phyloP scores from a whole-genome alignment of 2,888 invertebrate species.

The Nebria salina region DNA sequence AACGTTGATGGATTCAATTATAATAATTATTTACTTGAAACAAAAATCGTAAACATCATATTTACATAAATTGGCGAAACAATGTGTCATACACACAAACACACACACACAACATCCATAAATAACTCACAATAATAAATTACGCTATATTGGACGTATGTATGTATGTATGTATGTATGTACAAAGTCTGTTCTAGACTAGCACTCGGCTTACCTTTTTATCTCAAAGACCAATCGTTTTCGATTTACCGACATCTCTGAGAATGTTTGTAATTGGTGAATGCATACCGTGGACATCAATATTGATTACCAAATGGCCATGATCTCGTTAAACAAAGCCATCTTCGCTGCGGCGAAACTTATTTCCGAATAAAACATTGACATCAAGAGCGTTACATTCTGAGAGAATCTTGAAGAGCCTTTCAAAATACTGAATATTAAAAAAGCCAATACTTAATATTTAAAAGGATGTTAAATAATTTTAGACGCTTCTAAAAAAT shows the following conservation, averaged over 20 bases:
- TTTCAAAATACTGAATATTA: too few relatives aligned
- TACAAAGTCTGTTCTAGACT: slow-evolving; percentile 13
- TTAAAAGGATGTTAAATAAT: too few relatives aligned
- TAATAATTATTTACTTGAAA: too few relatives aligned
- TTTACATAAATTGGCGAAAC: too few relatives aligned
- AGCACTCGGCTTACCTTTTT: slow-evolving; percentile 43
- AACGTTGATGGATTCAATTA: too few relatives aligned
- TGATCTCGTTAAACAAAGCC: not conserved
- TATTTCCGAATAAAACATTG: too few relatives aligned
- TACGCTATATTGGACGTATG: slow-evolving; percentile 30
- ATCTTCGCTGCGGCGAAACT: not conserved
- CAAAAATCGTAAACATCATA: too few relatives aligned
- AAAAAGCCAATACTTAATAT: too few relatives aligned
- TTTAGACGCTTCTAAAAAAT: too few relatives aligned
- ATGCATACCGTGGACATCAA: slow-evolving; percentile 56
- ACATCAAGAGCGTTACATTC: too few relatives aligned
- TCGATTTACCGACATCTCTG: slow-evolving; percentile 58
- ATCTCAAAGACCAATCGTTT: slow-evolving; percentile 53
- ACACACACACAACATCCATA: slow-evolving; percentile 24
- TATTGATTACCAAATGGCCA: slow-evolving; percentile 14
- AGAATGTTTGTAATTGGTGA: slow-evolving; percentile 61
- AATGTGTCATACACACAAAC: not conserved
- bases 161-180: too few relatives aligned
- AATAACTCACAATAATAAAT: slow-evolving; percentile 19
- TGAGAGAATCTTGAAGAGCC: too few relatives aligned